Conservation (phyloP, 2,888 invertebrate genomes). For the Aleiodes leptofemur region DNA sequence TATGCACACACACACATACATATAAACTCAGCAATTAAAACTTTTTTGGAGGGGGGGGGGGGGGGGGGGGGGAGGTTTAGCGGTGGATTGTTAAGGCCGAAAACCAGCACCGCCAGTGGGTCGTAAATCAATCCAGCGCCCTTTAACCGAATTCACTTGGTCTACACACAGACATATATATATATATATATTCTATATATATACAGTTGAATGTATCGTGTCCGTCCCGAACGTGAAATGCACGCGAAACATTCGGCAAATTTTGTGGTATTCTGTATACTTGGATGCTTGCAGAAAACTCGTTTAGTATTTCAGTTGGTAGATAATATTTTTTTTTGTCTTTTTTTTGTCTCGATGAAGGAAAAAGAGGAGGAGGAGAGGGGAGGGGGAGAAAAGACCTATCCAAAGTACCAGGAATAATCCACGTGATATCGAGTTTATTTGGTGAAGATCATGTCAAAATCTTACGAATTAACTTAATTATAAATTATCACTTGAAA, state of each 20-base stretch:
- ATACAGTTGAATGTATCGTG: conserved; percentile 13
- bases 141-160: conserved; percentile 29
- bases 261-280: conserved; percentile 5
- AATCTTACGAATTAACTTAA: too few species aligned
- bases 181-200: too few species aligned
- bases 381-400: too few species aligned
- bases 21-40: conserved; percentile 62
- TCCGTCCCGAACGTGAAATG: conserved; percentile 49
- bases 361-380: too few species aligned
- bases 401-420: too few species aligned
- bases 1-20: conserved; percentile 52
- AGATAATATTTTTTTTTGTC: conserved; percentile 7
- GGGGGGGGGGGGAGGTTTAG: conserved; percentile 52
- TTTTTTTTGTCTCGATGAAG: background rate
- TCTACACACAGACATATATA: background rate
- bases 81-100: conserved; percentile 56
- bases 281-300: too few species aligned
- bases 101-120: conserved; percentile 46
- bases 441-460: too few species aligned
- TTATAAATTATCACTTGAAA: too few species aligned
- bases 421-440: too few species aligned
- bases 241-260: conserved; percentile 35
- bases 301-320: background rate
- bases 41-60: conserved; percentile 59
- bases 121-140: conserved; percentile 58